Percentiles rank a stretch among this genome's conserved stretches.
Evolutionary conservation across 2,888 invertebrate species (phyloP).

Genomic region (Melikaiella ostensackeni): DNA sequence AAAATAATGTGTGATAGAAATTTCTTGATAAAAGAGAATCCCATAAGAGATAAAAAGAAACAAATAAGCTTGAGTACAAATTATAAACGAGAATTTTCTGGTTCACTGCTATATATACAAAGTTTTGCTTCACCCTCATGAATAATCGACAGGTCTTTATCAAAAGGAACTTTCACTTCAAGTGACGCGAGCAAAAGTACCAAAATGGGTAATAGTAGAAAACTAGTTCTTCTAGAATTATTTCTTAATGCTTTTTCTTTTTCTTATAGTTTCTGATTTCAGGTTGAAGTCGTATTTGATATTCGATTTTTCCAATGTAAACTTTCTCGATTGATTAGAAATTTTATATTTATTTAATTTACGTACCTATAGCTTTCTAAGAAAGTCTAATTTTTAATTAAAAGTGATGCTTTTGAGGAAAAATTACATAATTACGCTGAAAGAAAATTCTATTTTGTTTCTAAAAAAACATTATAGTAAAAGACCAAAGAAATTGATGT

Average conservation of each 20-base stretch:
- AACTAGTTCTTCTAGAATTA: background rate
- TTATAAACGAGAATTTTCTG: background rate
- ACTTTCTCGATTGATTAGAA: background rate
- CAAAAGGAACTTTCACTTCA: constrained; percentile 4
- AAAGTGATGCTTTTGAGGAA: no score
- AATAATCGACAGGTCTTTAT: constrained; percentile 8
- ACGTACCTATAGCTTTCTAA: background rate
- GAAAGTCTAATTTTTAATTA: no score
- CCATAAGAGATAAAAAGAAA: background rate
- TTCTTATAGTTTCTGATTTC: background rate
- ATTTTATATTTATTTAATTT: background rate
- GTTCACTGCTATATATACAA: background rate
- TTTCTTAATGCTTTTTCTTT: background rate
- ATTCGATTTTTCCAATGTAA: background rate
- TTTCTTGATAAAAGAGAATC: background rate
- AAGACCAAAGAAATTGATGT: no score
- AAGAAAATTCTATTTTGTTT: no score
- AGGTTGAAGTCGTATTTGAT: background rate
- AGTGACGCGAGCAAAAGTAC: constrained; percentile 34
- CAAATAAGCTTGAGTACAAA: background rate
- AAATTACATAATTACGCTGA: no score
- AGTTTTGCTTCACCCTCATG: background rate
- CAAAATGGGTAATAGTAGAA: background rate
- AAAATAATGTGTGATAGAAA: background rate
- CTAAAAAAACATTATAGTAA: no score